Conservation (phyloP, 1,140 invertebrate genomes). For the Formica selysi region DNA sequence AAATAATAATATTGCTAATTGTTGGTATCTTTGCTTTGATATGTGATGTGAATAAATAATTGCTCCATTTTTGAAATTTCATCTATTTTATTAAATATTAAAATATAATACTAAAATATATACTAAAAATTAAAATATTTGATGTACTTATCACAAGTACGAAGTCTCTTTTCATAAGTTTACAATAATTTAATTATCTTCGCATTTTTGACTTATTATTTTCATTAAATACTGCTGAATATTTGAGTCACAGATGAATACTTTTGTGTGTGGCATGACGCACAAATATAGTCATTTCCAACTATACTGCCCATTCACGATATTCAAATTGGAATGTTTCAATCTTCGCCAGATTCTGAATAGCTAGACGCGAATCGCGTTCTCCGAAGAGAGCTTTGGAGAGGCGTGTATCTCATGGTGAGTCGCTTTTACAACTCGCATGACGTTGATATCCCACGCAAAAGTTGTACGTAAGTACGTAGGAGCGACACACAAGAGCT, state of each 20-base stretch:
- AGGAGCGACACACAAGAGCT: slow-evolving; percentile 43
- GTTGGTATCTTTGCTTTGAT: slow-evolving; percentile 1
- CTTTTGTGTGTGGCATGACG: neutral
- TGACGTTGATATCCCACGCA: slow-evolving; percentile 72
- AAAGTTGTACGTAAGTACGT: slow-evolving; percentile 47
- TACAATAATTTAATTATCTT: neutral
- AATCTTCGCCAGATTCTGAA: slow-evolving; percentile 29
- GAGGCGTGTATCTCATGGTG: slow-evolving; percentile 49
- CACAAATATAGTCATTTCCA: slow-evolving; percentile 6
- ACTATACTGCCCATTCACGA: neutral
- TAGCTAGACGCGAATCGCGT: slow-evolving; percentile 28
- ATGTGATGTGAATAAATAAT: neutral
- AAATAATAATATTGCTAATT: slow-evolving; percentile 10
- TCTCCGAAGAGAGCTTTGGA: slow-evolving; percentile 1
- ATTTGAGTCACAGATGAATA: neutral
- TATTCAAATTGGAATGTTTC: slow-evolving; percentile 35
- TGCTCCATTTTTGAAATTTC: neutral
- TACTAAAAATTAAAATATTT: neutral
- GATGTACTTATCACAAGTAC: neutral
- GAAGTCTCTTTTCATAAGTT: neutral
- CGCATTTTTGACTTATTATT: neutral
- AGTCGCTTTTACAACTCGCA: slow-evolving; percentile 64
- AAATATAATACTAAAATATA: no score
- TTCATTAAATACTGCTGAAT: neutral
- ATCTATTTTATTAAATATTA: neutral